phyloP scores from a whole-genome alignment of 2,113 vertebrate genomes.

The Psittacula cyanocephala region DNA sequence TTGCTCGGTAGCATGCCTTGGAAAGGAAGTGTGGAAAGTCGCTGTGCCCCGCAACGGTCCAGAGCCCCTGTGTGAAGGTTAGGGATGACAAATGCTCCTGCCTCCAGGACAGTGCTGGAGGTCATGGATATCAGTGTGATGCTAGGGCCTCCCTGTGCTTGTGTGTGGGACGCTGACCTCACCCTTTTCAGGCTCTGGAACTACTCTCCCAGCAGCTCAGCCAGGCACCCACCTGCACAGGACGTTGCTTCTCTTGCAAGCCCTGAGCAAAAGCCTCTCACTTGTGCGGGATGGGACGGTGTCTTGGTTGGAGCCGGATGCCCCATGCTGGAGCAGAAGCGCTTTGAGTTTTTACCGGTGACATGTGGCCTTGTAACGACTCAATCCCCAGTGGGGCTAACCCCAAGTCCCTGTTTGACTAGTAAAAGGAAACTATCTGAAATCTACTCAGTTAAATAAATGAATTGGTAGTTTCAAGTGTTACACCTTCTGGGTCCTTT shows the following conservation, averaged over 20 bases:
- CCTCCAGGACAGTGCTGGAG: background rate
- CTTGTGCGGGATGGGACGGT: fast-evolving
- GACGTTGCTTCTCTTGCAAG: background rate
- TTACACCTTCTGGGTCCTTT: conserved; percentile 35
- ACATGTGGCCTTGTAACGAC: background rate
- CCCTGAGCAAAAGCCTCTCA: background rate
- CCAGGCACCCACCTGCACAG: background rate
- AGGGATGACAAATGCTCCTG: background rate
- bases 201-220: background rate
- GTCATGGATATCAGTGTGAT: fast-evolving
- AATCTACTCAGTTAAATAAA: conserved; percentile 50
- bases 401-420: conserved; percentile 63
- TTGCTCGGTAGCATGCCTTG: background rate
- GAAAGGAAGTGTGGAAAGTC: background rate
- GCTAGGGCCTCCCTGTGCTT: fast-evolving
- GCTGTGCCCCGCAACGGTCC: fast-evolving
- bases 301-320: background rate
- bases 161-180: fast-evolving
- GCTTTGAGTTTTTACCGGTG: fast-evolving
- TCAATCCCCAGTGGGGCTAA: conserved; percentile 52
- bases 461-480: conserved; percentile 57
- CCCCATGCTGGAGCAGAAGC: background rate
- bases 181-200: background rate
- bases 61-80: background rate
- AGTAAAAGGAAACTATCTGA: conserved; percentile 55